These are phyloP conservation scores for Sternarchorhynchus goeldii DNA, from an alignment of 2,797 vertebrate species.

Conservation along the genomic window DNA sequence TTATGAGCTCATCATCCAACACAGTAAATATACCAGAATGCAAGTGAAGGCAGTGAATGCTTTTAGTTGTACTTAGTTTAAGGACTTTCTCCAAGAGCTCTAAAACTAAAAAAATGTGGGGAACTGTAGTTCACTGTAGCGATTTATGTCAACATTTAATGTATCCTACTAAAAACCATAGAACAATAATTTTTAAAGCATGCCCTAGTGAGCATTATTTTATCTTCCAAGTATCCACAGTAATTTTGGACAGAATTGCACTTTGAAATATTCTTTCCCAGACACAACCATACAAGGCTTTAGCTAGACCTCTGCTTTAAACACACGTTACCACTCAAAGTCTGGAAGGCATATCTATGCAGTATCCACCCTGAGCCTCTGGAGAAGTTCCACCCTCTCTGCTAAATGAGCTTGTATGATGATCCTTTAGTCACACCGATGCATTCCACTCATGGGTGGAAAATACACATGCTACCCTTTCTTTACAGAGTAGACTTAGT, in stretches of 20 bases:
- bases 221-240: slow-evolving; percentile 21
- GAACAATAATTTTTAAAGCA: slow-evolving; percentile 9
- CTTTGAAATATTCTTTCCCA: slow-evolving; percentile 33
- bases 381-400: slow-evolving; percentile 34
- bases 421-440: slow-evolving; percentile 21
- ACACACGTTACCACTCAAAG: slow-evolving; percentile 55
- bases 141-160: background rate
- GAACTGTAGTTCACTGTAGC: background rate
- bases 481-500: slow-evolving; percentile 14
- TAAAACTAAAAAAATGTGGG: background rate
- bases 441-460: slow-evolving; percentile 21
- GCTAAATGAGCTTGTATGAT: slow-evolving; percentile 20
- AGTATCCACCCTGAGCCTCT: slow-evolving; percentile 34
- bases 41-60: too few relatives aligned
- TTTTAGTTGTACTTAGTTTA: too few relatives aligned
- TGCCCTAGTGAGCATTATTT: background rate
- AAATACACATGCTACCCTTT: slow-evolving; percentile 11
- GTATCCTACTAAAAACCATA: slow-evolving; percentile 3
- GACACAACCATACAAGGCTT: slow-evolving; percentile 66
- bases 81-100: background rate
- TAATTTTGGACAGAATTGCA: slow-evolving; percentile 25
- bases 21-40: background rate
- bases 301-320: slow-evolving; percentile 66
- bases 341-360: slow-evolving; percentile 41
- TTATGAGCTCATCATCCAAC: background rate